Base-by-base conservation (phyloP, 2,113 vertebrate genomes). In the Podarcis raffonei region DNA sequence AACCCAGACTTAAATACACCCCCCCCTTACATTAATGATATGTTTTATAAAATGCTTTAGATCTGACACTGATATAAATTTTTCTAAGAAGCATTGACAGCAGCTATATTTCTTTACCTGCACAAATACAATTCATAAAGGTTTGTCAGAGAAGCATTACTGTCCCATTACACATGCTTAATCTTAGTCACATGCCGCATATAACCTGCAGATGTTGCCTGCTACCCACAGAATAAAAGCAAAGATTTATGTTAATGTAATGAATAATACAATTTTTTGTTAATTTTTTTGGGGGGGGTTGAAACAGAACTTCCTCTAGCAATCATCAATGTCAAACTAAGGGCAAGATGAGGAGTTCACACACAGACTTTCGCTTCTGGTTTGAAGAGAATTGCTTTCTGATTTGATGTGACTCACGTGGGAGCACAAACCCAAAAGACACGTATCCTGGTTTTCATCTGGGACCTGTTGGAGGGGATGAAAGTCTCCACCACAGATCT, bases 91-190 rank as follows among this genome's bases (percentile, higher is more conserved):
- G 22, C 3, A 81, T 18, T 89, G 91, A 88, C 74, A 90, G 90
- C 20, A 80, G 74, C 84, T 89, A 23, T 71, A 80, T 89, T 89
- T 92, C 87, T 82, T 90, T n/a, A 53, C 84, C 81, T 87, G 76
- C 85, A 83, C 42, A 91, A 90, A 88, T 39, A 48, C 6, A 53
- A 30, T 42, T 90, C 30, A 68, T 81, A 66, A 90, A 3, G 35
- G 39, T 59, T 5, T 75, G 7, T 71, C 92, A 66, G 16, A 37
- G 90, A 92, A 37, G n/a, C n/a, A 53, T n/a, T 93, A 85, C 66
- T 81, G 1, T 77, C 90, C 59, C 39, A 18, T 86, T 89, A 65
- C 86, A 90, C 7, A 13, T 86, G 7, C 15, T 78, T 83, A 89
- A 81, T 74, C 9, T 82, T 82, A 81, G 62, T 92, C 35, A 62